These are phyloP conservation scores for Miichthys miiuy DNA, from an alignment of 2,797 vertebrate species.

Conservation along the genomic window DNA sequence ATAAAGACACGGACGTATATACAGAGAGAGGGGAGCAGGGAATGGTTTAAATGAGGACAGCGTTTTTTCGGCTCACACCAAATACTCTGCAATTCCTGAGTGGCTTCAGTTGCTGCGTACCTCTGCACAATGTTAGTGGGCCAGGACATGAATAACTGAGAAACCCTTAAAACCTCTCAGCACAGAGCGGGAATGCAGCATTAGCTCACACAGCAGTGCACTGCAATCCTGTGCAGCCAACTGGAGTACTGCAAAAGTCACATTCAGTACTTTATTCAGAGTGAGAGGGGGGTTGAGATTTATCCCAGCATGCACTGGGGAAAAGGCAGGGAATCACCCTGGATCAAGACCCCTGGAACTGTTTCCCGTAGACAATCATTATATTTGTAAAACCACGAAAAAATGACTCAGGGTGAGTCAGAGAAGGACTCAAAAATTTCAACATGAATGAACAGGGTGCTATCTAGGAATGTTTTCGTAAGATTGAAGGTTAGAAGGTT, in stretches of 20 bases:
- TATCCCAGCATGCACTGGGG: constrained; percentile 9
- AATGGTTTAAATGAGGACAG: constrained; percentile 53
- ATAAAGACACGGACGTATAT: not conserved
- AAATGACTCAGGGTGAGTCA: no score
- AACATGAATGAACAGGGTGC: not conserved
- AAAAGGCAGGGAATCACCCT: not conserved
- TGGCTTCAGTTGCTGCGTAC: constrained; percentile 12
- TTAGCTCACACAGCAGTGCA: not conserved
- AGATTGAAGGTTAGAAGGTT: no score
- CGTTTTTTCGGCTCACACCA: constrained; percentile 26
- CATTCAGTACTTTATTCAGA: not conserved
- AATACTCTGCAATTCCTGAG: constrained; percentile 1
- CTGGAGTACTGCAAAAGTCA: not conserved
- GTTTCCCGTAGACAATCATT: not conserved
- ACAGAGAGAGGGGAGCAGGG: constrained; percentile 10
- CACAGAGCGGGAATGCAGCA: not conserved
- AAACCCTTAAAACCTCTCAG: constrained; percentile 21
- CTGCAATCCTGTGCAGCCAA: constrained; percentile 1
- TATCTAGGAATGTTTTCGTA: no score
- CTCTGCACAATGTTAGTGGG: constrained; percentile 27
- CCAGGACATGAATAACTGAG: constrained; percentile 30
- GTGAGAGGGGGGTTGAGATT: not conserved
- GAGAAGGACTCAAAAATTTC: no score
- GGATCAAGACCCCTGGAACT: not conserved
- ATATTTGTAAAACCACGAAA: not conserved